phyloP scores from a whole-genome alignment of 2,113 vertebrate species.

The Danionella cerebrum region DNA sequence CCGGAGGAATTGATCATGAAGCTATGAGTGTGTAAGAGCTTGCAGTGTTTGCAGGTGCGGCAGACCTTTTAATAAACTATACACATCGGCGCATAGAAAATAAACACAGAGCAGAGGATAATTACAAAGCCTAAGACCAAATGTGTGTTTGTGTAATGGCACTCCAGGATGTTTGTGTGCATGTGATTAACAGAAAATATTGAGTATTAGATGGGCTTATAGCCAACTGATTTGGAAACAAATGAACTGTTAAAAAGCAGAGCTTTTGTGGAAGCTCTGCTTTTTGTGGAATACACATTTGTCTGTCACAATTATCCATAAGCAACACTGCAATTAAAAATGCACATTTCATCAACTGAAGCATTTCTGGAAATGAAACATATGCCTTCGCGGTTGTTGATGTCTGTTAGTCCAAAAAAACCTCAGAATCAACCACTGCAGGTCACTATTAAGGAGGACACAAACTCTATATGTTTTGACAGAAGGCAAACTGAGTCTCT shows the following conservation, averaged over 20 bases:
- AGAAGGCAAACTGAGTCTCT: no score
- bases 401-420: no score
- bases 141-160: not conserved
- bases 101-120: constrained; percentile 11
- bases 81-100: not conserved
- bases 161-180: constrained; percentile 6
- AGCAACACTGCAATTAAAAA: not conserved
- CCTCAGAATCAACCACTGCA: no score
- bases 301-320: not conserved
- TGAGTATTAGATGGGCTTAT: not conserved
- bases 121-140: not conserved
- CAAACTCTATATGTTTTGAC: no score
- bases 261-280: not conserved
- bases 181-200: not conserved
- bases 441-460: no score
- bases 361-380: no score
- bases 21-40: not conserved
- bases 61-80: constrained; percentile 16
- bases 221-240: not conserved
- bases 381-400: no score
- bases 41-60: constrained; percentile 16
- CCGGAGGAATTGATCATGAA: constrained; percentile 1
- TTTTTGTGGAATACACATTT: not conserved
- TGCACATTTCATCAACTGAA: no score
- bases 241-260: not conserved